Evolutionary conservation across 2,888 invertebrate genomes (phyloP).

Genomic region (Heterodera filipjevi): DNA sequence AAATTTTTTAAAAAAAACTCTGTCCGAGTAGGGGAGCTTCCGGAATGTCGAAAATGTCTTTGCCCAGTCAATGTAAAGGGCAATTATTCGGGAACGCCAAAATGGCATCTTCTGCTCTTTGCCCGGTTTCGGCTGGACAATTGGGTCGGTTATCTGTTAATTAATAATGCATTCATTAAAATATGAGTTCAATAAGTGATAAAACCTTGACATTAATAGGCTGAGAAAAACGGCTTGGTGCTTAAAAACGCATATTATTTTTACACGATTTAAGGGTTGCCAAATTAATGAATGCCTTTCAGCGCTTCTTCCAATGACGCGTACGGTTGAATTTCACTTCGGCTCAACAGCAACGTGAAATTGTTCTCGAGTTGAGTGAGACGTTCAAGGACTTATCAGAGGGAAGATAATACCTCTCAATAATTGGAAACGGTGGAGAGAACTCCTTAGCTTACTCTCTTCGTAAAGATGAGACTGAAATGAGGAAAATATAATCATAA

Average conservation of each 20-base stretch:
- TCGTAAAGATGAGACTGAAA: background rate
- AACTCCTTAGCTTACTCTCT: background rate
- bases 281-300: conserved; percentile 11
- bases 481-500: background rate
- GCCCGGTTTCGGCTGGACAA: conserved; percentile 47
- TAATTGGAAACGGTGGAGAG: background rate
- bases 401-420: background rate
- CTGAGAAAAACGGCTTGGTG: conserved; percentile 53
- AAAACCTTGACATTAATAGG: conserved; percentile 58
- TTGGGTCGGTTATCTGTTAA: conserved; percentile 54
- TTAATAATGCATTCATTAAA: background rate
- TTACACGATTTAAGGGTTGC: no score
- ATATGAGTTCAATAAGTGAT: background rate
- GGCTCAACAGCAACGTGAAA: conserved; percentile 57
- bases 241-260: conserved; percentile 32
- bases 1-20: conserved; percentile 41
- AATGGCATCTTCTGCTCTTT: conserved; percentile 60
- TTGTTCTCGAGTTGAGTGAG: conserved; percentile 61
- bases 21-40: conserved; percentile 61
- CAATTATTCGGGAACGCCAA: conserved; percentile 61
- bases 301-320: conserved; percentile 57
- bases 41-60: conserved; percentile 61
- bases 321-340: conserved; percentile 54
- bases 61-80: conserved; percentile 64
- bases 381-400: conserved; percentile 57